These are phyloP conservation scores for Lepidocyrtoides sp. DNA, from an alignment of 2,888 invertebrate genomes.

Conservation along the genomic window DNA sequence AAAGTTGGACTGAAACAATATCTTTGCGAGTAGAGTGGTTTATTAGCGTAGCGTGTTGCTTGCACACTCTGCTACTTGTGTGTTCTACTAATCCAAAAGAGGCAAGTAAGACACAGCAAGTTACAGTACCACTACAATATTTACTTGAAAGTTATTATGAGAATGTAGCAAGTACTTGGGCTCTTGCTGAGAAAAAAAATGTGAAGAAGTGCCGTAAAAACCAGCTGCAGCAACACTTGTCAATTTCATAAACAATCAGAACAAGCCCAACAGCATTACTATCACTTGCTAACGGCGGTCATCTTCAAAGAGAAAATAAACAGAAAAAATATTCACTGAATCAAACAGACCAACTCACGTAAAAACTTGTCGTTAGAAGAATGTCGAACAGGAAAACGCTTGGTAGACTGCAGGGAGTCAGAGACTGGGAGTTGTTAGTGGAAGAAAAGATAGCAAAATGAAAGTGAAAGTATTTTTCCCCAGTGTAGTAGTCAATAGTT, in stretches of 20 bases:
- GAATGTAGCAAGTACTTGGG: background rate
- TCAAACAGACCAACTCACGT: background rate
- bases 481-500: background rate
- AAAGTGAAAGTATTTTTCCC: background rate
- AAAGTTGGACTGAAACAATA: background rate
- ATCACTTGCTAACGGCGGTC: background rate
- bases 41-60: too few relatives aligned
- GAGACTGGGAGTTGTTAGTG: background rate
- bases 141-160: background rate
- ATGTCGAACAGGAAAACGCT: background rate
- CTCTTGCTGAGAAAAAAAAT: conserved; percentile 23
- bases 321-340: background rate
- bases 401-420: background rate
- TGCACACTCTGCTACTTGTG: background rate
- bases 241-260: conserved; percentile 8
- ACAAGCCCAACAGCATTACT: background rate
- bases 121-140: background rate
- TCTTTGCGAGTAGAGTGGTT: background rate
- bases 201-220: background rate
- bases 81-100: background rate
- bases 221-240: background rate
- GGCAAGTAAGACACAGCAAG: background rate
- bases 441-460: too few relatives aligned
- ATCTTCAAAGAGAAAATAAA: background rate
- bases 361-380: background rate